Conservation (phyloP, 1,140 invertebrate species). For the Achroia grisella region DNA sequence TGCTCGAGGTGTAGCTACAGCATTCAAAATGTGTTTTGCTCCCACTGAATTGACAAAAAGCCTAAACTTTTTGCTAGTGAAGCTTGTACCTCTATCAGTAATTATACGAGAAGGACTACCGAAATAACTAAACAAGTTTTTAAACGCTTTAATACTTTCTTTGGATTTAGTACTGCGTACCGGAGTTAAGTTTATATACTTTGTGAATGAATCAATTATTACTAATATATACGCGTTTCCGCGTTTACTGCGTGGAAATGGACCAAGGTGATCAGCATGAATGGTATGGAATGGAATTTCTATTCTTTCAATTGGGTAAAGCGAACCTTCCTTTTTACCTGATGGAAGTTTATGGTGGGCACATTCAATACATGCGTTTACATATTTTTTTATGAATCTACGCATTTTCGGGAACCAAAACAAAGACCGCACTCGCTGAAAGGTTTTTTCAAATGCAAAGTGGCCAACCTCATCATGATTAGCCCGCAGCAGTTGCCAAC, state of each 20-base stretch:
- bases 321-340: neutral
- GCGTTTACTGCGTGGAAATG: neutral
- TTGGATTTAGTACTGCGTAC: neutral
- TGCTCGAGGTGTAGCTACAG: conserved; percentile 5
- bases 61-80: neutral
- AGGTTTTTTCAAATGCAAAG: neutral
- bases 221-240: neutral
- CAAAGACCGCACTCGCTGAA: neutral
- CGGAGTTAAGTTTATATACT: neutral
- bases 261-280: neutral
- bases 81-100: neutral
- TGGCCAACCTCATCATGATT: too few relatives aligned
- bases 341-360: neutral
- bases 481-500: neutral
- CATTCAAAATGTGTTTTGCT: neutral
- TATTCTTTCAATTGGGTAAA: neutral
- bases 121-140: neutral
- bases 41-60: neutral
- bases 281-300: neutral
- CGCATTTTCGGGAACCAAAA: neutral
- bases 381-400: neutral
- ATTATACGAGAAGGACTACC: neutral
- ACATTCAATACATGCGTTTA: neutral
- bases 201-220: neutral
- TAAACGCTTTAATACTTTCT: neutral